These are phyloP conservation scores for Dasyornis broadbenti DNA, from an alignment of 2,113 vertebrate species.

Conservation along the genomic window DNA sequence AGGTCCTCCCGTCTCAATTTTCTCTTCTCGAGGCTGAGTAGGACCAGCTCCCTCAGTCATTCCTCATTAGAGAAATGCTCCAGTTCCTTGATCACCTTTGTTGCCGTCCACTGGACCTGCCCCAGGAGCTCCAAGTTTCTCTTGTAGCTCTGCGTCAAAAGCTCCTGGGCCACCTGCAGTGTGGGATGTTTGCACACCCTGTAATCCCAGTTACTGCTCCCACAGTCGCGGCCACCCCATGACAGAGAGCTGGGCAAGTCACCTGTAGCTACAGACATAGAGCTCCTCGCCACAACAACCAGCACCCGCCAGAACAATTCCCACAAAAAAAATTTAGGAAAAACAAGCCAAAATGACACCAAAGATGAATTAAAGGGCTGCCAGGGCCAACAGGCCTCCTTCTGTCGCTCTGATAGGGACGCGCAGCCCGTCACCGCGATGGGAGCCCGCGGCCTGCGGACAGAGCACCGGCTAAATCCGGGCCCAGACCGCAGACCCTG, in stretches of 20 bases:
- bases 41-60: not conserved
- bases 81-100: not conserved
- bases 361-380: fast-evolving
- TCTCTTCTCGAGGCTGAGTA: not conserved
- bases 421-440: not conserved
- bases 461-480: not conserved
- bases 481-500: not conserved
- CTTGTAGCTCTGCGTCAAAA: not conserved
- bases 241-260: not conserved
- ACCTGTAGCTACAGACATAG: not conserved
- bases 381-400: fast-evolving
- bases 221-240: not conserved
- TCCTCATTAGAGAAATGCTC: not conserved
- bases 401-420: not conserved
- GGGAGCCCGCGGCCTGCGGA: not conserved
- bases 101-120: fast-evolving
- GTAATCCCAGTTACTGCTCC: not conserved
- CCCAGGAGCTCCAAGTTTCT: not conserved
- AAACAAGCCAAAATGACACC: not conserved
- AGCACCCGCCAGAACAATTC: not conserved
- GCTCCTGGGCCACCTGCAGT: not conserved
- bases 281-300: not conserved
- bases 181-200: not conserved
- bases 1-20: not conserved
- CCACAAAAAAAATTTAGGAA: fast-evolving